phyloP scores from a whole-genome alignment of 1,140 invertebrate genomes.

The Neotoxoptera formosana region DNA sequence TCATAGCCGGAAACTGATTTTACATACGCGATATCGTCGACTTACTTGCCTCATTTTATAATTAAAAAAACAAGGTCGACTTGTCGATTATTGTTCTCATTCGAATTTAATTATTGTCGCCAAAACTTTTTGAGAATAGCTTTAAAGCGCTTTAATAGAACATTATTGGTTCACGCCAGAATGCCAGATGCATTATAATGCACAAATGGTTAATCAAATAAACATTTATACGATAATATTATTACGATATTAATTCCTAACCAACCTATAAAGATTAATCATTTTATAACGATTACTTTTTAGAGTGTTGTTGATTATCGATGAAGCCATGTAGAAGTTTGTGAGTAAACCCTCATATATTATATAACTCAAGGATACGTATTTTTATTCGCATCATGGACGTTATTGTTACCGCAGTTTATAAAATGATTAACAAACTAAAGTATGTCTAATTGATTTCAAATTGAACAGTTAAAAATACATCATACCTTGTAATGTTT shows the following conservation, averaged over 20 bases:
- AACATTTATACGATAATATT: neutral
- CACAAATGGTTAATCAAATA: neutral
- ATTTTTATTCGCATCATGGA: conserved; percentile 7
- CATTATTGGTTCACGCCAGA: neutral
- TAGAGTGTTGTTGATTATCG: neutral
- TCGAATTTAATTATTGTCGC: neutral
- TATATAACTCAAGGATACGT: neutral
- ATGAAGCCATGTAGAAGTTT: neutral
- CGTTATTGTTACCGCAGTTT: neutral
- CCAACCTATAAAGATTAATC: neutral
- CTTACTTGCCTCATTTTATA: conserved; percentile 28
- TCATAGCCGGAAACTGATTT: conserved; percentile 20
- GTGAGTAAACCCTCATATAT: neutral
- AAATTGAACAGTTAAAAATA: conserved; percentile 14
- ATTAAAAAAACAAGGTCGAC: neutral
- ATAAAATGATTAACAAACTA: conserved; percentile 15
- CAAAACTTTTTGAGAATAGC: neutral
- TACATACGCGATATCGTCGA: conserved; percentile 12
- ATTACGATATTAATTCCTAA: neutral
- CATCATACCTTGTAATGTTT: neutral
- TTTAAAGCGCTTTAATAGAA: neutral
- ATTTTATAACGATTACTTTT: neutral
- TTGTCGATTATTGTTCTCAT: conserved; percentile 17
- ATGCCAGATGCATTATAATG: neutral
- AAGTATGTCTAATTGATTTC: conserved; percentile 22